Evolutionary conservation across 2,888 invertebrate species (phyloP), one percentile per base, ranked within the genome.

Genomic region (Drosophila multiciliata): DNA sequence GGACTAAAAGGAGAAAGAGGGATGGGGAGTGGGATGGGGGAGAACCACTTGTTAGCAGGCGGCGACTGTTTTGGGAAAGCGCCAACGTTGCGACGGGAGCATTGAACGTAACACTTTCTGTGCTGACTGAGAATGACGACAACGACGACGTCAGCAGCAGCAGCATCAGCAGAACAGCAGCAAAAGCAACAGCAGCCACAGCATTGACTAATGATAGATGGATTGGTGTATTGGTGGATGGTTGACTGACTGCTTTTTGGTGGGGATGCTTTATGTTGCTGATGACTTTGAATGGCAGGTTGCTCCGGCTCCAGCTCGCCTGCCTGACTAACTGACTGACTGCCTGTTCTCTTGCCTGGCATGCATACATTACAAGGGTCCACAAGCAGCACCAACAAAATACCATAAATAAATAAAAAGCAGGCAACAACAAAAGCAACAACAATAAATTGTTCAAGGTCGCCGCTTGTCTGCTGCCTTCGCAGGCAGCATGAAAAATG

Each of bases 181-280:
- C 55, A 61, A 60, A 55, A 71, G 75, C 73, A 79, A 61, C 38
- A 38, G 61, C 70, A 54, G 33, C 54, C 59, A 64, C 61, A 73
- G 73, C 90, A 90, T 91, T 90, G 91, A 89, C 91, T 91, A 90
- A 91, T 91, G 91, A 91, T 89, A 75, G 74, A 78, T 66, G 85
- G 77, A 70, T 75, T 57, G 75, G 48, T 73, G 66, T 65, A 61
- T 78, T 65, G 62, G 26, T 68, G 63, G 53, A 59, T 49, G 67
- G 50, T 57, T 66, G 78, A 72, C 57, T 68, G 68, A 58, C 61
- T 78, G 79, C 73, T 63, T 82, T 84, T 69, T 58, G 69, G 52
- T 71, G 40, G 57, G 66, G 87, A 66, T 83, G 77, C 60, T 73
- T 76, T 62, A 66, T 67, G 86, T 73, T 85, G 76, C 66, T 83